Conservation (phyloP, 2,888 invertebrate species). For the Drosophila falleni region DNA sequence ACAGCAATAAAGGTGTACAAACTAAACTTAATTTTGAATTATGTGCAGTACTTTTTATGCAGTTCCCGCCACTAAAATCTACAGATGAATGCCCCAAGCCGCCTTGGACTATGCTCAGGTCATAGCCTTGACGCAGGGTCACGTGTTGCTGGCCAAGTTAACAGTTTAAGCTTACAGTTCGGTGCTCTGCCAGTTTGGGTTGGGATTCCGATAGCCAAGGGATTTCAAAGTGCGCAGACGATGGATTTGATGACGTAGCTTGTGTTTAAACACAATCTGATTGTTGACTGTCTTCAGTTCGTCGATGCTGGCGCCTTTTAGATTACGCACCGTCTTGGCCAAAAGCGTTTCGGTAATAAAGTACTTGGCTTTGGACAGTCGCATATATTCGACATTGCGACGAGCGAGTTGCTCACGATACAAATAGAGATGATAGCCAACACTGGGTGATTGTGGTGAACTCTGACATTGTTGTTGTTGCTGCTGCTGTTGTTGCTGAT, state of each 20-base stretch:
- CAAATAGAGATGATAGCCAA: conserved; percentile 71
- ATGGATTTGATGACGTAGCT: conserved; percentile 64
- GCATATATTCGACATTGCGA: conserved; percentile 65
- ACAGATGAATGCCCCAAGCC: not conserved
- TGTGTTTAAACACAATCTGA: conserved; percentile 71
- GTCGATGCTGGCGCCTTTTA: conserved; percentile 64
- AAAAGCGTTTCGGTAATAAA: conserved; percentile 70
- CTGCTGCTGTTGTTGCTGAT: conserved; percentile 26
- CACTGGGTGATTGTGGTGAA: conserved; percentile 39
- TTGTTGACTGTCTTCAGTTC: conserved; percentile 71
- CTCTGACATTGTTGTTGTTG: conserved; percentile 8
- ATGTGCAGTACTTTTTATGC: conserved; percentile 5
- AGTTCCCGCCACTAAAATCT: not conserved
- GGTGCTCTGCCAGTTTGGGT: conserved; percentile 70
- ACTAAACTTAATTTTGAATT: not conserved
- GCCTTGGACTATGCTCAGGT: conserved; percentile 12
- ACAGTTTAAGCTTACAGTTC: conserved; percentile 50
- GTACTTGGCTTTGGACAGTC: conserved; percentile 71
- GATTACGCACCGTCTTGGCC: conserved; percentile 63
- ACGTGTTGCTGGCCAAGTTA: not conserved
- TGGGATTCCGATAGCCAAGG: conserved; percentile 69
- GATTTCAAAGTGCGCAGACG: conserved; percentile 61
- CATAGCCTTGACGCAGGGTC: conserved; percentile 11
- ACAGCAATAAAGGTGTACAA: not conserved
- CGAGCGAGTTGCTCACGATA: conserved; percentile 71